Evolutionary conservation across 2,113 vertebrate species (phyloP).

Genomic region (Equus quagga): DNA sequence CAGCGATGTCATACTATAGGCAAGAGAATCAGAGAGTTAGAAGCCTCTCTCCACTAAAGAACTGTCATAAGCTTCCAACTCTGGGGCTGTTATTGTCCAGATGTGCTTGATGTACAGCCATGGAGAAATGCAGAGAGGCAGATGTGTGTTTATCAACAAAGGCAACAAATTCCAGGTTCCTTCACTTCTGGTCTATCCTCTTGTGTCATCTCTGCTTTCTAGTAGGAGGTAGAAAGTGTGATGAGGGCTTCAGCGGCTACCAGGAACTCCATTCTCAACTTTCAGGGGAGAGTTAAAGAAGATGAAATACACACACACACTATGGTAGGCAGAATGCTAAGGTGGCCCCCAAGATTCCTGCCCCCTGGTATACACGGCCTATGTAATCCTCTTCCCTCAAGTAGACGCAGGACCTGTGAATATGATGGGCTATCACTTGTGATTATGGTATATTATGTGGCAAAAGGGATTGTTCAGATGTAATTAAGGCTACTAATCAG

Average conservation of each 20-base stretch:
- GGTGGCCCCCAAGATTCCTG: not conserved
- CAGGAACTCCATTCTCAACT: not conserved
- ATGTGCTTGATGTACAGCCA: not conserved
- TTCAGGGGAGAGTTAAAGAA: not conserved
- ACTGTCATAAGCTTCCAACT: not conserved
- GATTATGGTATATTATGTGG: not conserved
- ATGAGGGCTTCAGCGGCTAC: not conserved
- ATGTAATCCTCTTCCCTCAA: not conserved
- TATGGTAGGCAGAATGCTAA: not conserved
- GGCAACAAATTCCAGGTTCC: not conserved
- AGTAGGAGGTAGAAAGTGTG: not conserved
- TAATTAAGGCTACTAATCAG: not conserved
- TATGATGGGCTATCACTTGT: not conserved
- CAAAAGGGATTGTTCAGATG: not conserved
- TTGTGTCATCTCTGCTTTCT: not conserved
- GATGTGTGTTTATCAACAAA: not conserved
- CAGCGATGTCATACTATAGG: conserved; percentile 94
- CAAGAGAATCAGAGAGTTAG: conserved; percentile 78
- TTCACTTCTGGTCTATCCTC: not conserved
- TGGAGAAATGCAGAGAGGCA: not conserved
- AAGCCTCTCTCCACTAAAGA: not conserved
- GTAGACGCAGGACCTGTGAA: not conserved
- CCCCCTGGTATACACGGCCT: not conserved
- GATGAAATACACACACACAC: not conserved
- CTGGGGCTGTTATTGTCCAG: not conserved